A percentile compares a stretch with the other conserved stretches of the same genome.
phyloP scores from a whole-genome alignment of 1,140 invertebrate species.

The Mya arenaria region DNA sequence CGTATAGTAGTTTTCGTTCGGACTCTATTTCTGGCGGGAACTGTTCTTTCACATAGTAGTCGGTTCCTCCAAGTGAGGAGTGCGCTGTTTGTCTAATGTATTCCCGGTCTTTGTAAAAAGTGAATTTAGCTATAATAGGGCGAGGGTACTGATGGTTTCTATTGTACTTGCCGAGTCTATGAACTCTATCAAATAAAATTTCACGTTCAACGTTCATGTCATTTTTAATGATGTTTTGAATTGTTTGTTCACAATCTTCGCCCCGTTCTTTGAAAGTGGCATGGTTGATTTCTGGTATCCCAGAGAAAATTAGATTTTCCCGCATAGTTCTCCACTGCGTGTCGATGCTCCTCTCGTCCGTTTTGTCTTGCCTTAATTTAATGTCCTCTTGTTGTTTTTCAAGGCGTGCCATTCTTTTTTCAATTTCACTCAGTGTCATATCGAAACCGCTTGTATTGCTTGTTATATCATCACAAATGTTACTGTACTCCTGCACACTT shows the following conservation, averaged over 20 bases:
- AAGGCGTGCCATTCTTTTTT: no score
- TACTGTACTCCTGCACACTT: no score
- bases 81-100: background rate
- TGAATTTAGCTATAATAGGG: constrained; percentile 16
- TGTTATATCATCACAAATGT: no score
- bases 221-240: background rate
- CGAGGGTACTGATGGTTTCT: background rate
- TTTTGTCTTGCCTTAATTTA: no score
- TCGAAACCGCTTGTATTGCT: no score
- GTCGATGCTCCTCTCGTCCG: no score
- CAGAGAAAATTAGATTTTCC: constrained; percentile 5
- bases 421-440: no score
- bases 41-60: background rate
- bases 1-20: background rate
- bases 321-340: background rate
- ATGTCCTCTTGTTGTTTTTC: no score
- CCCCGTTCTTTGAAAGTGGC: background rate
- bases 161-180: background rate
- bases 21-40: constrained; percentile 6
- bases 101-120: constrained; percentile 30
- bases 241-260: constrained; percentile 1
- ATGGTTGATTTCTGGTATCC: constrained; percentile 1
- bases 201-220: background rate
- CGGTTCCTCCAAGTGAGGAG: background rate
- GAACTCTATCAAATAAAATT: constrained; percentile 19